Percentiles rank a stretch among this genome's conserved stretches.
Conservation (phyloP, 2,113 vertebrate species). For the Petaurus breviceps region DNA sequence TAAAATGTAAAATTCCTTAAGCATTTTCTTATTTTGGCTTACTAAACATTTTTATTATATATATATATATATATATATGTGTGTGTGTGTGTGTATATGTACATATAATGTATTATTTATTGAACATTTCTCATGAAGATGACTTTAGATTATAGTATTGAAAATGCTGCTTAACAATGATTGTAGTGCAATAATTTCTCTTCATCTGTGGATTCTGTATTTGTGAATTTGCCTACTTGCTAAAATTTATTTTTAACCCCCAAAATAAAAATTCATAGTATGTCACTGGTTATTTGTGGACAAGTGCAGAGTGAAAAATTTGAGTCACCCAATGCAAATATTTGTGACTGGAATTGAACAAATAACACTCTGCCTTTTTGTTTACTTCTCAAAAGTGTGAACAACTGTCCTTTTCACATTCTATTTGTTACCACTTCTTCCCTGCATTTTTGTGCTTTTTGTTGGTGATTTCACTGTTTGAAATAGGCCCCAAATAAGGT, state of each 20-base stretch:
- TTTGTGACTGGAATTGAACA: not conserved
- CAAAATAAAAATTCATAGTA: not conserved
- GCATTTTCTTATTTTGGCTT: not conserved
- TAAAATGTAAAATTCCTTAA: not conserved
- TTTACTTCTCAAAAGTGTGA: not conserved
- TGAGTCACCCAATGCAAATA: not conserved
- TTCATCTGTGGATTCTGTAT: not conserved
- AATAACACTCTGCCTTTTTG: not conserved
- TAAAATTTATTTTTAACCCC: not conserved
- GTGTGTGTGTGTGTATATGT: no score
- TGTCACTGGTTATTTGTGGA: not conserved
- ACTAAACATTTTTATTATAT: no score
- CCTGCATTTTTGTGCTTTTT: not conserved
- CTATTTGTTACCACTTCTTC: not conserved
- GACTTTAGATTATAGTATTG: not conserved
- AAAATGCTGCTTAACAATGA: not conserved
- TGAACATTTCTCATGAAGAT: not conserved
- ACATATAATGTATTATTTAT: not conserved
- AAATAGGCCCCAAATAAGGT: not conserved
- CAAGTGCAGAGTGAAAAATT: not conserved
- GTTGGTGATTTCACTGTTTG: not conserved
- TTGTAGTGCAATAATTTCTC: not conserved
- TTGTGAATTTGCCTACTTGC: not conserved
- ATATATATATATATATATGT: no score
- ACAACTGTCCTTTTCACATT: not conserved